Conservation (phyloP, 1,140 invertebrate genomes). For the Anthonomus grandis region DNA sequence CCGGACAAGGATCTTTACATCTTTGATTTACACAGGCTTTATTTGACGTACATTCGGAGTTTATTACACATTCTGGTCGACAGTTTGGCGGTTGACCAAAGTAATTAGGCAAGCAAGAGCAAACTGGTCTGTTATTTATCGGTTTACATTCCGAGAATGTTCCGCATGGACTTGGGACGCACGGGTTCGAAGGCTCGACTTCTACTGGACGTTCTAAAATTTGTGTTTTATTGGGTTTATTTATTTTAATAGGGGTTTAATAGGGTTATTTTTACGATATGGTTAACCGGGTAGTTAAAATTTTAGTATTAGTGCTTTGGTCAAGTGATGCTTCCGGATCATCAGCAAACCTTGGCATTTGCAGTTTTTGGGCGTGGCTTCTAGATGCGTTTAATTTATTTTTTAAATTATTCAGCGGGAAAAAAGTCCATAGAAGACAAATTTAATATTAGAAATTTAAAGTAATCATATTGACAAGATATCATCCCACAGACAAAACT, state of each 20-base stretch:
- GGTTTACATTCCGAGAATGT: constrained; percentile 63
- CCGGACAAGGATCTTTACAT: constrained; percentile 66
- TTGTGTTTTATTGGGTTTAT: constrained; percentile 27
- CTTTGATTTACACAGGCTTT: constrained; percentile 63
- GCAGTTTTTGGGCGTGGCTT: too few relatives aligned
- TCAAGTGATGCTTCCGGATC: too few relatives aligned
- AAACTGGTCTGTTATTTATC: constrained; percentile 56
- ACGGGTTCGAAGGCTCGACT: constrained; percentile 60
- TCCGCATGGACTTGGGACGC: constrained; percentile 67
- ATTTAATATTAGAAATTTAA: too few relatives aligned
- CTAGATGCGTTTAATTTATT: too few relatives aligned
- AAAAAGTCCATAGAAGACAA: too few relatives aligned
- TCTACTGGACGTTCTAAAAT: constrained; percentile 45
- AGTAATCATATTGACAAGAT: too few relatives aligned
- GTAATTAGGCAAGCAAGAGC: constrained; percentile 60
- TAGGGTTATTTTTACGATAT: too few relatives aligned
- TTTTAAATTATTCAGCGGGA: too few relatives aligned
- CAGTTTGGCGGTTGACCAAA: constrained; percentile 62
- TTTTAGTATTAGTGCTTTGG: too few relatives aligned
- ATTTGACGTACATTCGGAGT: constrained; percentile 59
- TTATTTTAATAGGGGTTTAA: constrained; percentile 8
- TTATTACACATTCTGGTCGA: constrained; percentile 61
- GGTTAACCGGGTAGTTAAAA: too few relatives aligned
- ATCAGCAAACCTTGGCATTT: too few relatives aligned
- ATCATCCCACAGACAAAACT: too few relatives aligned